Base-by-base conservation (phyloP, 2,888 invertebrate genomes). In the Rhagophthalmus giganteus region DNA sequence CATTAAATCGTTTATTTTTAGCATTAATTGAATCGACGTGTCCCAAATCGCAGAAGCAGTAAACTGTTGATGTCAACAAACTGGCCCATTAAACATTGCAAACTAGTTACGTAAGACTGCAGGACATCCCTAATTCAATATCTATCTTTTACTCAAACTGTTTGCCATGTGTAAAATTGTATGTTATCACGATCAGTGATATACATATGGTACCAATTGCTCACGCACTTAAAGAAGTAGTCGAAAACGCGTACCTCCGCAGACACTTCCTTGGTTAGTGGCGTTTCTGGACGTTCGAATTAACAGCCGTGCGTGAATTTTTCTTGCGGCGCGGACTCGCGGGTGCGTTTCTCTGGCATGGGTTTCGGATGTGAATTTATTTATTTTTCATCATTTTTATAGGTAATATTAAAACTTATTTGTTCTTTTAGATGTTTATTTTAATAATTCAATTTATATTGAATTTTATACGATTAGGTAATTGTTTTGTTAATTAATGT, bases 141-240 rank as follows among this genome's bases (percentile, higher is more conserved):
- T 37, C 30, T 45, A 14, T 34, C 33, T 33, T 30, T n/a, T 7
- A 8, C 27, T 53, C 35, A 52, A 53, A 42, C 53, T 47, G 33
- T 53, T 47, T 48, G 42, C 39, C 53, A 53, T 47, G 31, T 47
- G 53, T 34, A 40, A 35, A 16, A 14, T 33, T 35, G 41, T 12
- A 37, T 53, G 53, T 26, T 42, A 37, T 47, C 53, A 31, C 42
- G 33, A 53, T 53, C 46, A 53, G 35, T 13, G 40, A 41, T 28
- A 24, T 14, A 42, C 42, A 50, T 16, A 42, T 42, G 40, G 48
- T 20, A 8, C 15, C 25, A 47, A 34, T 10, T 40, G 20, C 34
- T 48, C 40, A 32, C 40, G 40, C 48, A 40, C 3, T 20, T 20
- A 31, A 32, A 42, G 40, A 39, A 39, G 10, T 38, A 15, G 26